Percentiles rank a stretch among this genome's conserved stretches.
Conservation (phyloP, 64 coral and sea anemone species). For the Platygyra sinensis region DNA sequence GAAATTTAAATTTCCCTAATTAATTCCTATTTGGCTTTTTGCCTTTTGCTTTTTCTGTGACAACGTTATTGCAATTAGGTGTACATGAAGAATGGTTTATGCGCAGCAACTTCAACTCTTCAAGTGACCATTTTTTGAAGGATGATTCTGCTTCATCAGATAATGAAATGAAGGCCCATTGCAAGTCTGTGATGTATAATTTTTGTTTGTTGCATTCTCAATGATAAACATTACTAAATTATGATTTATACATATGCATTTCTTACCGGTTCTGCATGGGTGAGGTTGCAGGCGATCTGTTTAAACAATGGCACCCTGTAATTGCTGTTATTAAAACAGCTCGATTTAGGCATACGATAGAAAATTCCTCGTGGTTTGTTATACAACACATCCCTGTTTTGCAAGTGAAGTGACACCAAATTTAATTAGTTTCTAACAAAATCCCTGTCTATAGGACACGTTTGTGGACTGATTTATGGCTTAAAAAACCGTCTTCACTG, state of each 20-base stretch:
- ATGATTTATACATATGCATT: not conserved
- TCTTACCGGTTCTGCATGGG: conserved; percentile 18
- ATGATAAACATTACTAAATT: not conserved
- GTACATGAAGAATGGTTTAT: too few relatives aligned
- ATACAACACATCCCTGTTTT: conserved; percentile 8
- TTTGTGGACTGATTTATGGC: not conserved
- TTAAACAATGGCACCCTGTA: not conserved
- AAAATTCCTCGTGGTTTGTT: conserved; percentile 6
- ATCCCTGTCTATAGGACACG: not conserved
- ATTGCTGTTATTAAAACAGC: not conserved
- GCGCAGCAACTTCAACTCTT: too few relatives aligned
- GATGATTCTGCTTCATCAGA: too few relatives aligned
- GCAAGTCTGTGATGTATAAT: not conserved
- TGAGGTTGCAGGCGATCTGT: not conserved
- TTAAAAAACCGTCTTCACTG: not conserved
- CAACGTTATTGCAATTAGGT: too few relatives aligned
- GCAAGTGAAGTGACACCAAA: not conserved
- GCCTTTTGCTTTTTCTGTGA: too few relatives aligned
- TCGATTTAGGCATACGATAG: conserved; percentile 9
- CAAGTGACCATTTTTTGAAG: too few relatives aligned
- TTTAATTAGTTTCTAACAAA: not conserved
- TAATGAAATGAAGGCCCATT: too few relatives aligned
- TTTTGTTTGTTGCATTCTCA: not conserved
- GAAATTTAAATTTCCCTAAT: too few relatives aligned
- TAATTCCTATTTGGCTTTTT: too few relatives aligned